Evolutionary conservation across 2,797 vertebrate species (phyloP).

Genomic region (Clarias pachynema): DNA sequence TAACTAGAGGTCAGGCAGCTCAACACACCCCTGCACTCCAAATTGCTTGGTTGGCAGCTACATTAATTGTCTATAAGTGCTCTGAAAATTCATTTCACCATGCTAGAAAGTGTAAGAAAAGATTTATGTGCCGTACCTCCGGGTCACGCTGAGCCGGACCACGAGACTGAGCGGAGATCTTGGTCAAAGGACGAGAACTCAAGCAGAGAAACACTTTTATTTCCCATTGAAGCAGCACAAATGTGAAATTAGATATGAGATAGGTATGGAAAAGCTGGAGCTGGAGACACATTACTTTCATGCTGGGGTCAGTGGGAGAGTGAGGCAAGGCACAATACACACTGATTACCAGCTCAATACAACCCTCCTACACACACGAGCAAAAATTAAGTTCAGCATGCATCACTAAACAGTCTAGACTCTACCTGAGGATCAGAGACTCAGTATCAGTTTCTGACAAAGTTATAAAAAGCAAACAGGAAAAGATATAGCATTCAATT

Average conservation of each 20-base stretch:
- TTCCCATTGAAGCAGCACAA: constrained; percentile 27
- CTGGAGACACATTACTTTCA: constrained; percentile 35
- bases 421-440: constrained; percentile 12
- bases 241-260: constrained; percentile 39
- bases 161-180: constrained; percentile 10
- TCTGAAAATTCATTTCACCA: constrained; percentile 21
- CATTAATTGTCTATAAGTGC: constrained; percentile 14
- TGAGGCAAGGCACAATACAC: constrained; percentile 29
- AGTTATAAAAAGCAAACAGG: background rate
- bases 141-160: constrained; percentile 13
- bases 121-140: constrained; percentile 18
- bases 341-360: constrained; percentile 35
- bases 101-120: constrained; percentile 21
- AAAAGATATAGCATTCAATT: background rate
- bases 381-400: background rate
- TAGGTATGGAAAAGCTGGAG: constrained; percentile 19
- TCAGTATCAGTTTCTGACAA: background rate
- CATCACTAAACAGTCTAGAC: constrained; percentile 3
- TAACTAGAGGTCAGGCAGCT: constrained; percentile 9
- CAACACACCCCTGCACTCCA: constrained; percentile 1
- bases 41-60: constrained; percentile 19
- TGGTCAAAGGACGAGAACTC: constrained; percentile 17
- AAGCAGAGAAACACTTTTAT: constrained; percentile 25
- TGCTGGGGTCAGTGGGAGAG: constrained; percentile 37
- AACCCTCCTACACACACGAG: background rate